Base-by-base conservation (phyloP, 1,140 invertebrate species). In the Brachionus calyciflorus region DNA sequence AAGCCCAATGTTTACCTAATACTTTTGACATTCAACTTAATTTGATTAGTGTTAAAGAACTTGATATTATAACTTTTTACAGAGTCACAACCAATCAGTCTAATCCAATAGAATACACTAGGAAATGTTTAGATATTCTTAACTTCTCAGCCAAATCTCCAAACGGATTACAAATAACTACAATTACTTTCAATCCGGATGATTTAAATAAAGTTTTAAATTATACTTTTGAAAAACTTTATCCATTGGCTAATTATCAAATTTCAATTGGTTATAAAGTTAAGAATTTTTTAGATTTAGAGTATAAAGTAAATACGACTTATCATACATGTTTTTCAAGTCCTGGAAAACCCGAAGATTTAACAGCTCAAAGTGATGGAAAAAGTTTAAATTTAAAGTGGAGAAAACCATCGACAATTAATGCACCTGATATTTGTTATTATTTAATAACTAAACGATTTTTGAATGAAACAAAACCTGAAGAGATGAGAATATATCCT, bases 401-500 rank as follows among this genome's bases (percentile, higher is more conserved):
- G 69, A 55, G 30, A 21, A 40, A n/a, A 21, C 69, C 69, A 33
- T 0, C 14, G 10, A 41, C 12, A 6, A 37, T 73, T 30, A 49
- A 49, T n/a, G 44, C 69, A 2, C 69, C 69, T 14, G 30, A 40
- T 51, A 49, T 73, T 30, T 73, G 69, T 40, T 73, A 73, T 55
- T 73, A 73, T 55, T 40, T 51, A 5, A 26, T 73, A 17, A 6
- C 10, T 9, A 73, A 21, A 37, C 69, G 46, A 12, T 49, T 40
- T 55, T 55, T 51, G 10, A 30, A 37, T 21, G 7, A 37, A 26
- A 37, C 69, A 14, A 49, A 73, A 49, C 14, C 17, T 65, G 9
- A 10, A 44, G 37, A 65, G 10, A 24, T 44, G n/a, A 24, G 28
- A 44, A 41, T 19, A 41, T 44, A 4, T n/a, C 10, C 19, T 24